Conservation (phyloP, 2,113 vertebrate species). For the Conger conger region DNA sequence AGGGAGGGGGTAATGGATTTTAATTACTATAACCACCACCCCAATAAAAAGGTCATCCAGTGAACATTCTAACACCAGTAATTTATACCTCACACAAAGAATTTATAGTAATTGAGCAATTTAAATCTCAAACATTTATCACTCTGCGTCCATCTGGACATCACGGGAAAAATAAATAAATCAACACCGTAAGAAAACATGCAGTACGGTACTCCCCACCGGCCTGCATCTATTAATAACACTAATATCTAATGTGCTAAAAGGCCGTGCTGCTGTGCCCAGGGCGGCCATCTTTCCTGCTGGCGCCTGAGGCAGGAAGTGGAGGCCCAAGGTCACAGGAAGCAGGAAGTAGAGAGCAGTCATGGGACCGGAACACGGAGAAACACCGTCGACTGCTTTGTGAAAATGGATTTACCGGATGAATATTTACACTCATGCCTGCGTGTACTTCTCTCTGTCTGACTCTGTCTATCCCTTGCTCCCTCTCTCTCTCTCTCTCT, state of each 20-base stretch:
- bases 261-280: background rate
- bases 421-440: slow-evolving; percentile 4
- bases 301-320: background rate
- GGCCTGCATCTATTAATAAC: background rate
- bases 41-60: slow-evolving; percentile 12
- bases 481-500: slow-evolving; percentile 9
- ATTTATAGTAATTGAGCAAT: background rate
- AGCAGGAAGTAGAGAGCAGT: background rate
- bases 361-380: background rate
- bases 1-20: slow-evolving; percentile 51
- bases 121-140: slow-evolving; percentile 41
- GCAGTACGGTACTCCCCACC: too few species aligned
- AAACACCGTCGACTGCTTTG: background rate
- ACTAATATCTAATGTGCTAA: background rate
- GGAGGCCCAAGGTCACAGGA: background rate
- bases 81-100: slow-evolving; percentile 48
- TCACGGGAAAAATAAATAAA: background rate
- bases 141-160: slow-evolving; percentile 17
- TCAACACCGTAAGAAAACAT: background rate
- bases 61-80: slow-evolving; percentile 45
- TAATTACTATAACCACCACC: slow-evolving; percentile 53
- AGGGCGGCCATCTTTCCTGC: background rate
- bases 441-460: background rate
- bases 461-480: background rate
- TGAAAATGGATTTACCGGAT: background rate